These are phyloP conservation scores for Meiosimyza platycephala DNA, from an alignment of 2,888 invertebrate genomes.

Conservation along the genomic window DNA sequence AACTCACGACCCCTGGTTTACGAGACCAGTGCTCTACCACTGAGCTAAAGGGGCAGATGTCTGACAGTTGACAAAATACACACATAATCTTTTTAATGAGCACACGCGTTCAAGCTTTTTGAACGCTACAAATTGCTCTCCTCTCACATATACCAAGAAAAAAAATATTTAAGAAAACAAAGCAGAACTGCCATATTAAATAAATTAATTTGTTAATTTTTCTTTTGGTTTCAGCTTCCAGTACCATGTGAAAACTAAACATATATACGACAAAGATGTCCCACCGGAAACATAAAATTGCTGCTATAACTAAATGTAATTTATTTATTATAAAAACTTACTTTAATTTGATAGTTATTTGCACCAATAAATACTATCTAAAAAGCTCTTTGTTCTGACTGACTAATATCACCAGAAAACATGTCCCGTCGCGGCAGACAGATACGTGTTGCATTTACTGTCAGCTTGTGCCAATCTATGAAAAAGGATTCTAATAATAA, in stretches of 20 bases:
- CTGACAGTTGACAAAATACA: conserved; percentile 11
- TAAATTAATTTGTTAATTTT: background rate
- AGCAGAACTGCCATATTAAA: conserved; percentile 8
- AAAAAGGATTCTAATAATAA: too few species aligned
- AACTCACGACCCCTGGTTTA: conserved; percentile 64
- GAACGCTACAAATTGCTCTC: background rate
- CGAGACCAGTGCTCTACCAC: conserved; percentile 64
- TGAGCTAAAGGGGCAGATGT: conserved; percentile 55
- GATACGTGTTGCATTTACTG: too few species aligned
- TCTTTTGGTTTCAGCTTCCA: conserved; percentile 40
- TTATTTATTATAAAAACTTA: too few species aligned
- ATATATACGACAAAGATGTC: background rate
- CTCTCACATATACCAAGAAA: background rate
- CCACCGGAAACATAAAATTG: too few species aligned
- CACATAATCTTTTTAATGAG: background rate
- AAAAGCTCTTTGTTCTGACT: too few species aligned
- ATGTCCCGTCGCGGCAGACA: too few species aligned
- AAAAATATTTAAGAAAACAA: background rate
- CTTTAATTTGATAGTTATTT: too few species aligned
- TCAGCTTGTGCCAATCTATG: too few species aligned
- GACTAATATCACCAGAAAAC: too few species aligned
- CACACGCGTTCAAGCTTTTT: background rate
- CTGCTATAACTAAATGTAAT: background rate
- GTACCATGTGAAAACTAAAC: conserved; percentile 40
- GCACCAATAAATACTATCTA: too few species aligned